Evolutionary conservation across 2,888 invertebrate species (phyloP).

Genomic region (Dynastes maya): DNA sequence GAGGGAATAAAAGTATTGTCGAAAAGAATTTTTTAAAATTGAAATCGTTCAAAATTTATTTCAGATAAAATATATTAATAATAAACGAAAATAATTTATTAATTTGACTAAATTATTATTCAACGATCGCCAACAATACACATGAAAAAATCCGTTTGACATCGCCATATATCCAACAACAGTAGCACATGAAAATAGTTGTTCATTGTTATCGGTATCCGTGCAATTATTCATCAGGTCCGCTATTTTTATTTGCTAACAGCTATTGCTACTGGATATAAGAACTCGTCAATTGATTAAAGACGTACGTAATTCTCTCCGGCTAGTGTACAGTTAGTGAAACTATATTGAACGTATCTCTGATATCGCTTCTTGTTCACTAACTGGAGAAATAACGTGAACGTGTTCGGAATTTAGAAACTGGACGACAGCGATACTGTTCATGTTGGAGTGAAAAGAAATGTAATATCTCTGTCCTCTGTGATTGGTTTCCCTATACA

Average conservation of each 20-base stretch:
- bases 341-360: conserved; percentile 44
- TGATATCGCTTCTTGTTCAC: conserved; percentile 56
- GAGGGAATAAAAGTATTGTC: too few relatives aligned
- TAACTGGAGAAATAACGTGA: conserved; percentile 64
- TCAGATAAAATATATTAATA: too few relatives aligned
- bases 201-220: conserved; percentile 48
- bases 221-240: conserved; percentile 59
- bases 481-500: conserved; percentile 14
- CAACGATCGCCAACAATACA: background rate
- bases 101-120: background rate
- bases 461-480: conserved; percentile 17
- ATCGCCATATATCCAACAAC: conserved; percentile 46
- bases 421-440: conserved; percentile 60
- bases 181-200: conserved; percentile 56
- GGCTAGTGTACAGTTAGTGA: conserved; percentile 30
- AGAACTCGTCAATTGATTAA: conserved; percentile 58
- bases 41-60: too few relatives aligned
- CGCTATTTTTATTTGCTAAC: conserved; percentile 66
- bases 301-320: conserved; percentile 55
- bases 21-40: too few relatives aligned
- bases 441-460: conserved; percentile 42
- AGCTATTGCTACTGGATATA: conserved; percentile 67
- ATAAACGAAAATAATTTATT: background rate
- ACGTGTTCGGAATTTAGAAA: conserved; percentile 66
- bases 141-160: background rate